Conservation (phyloP, 2,113 vertebrate species). For the Electrona antarctica region DNA sequence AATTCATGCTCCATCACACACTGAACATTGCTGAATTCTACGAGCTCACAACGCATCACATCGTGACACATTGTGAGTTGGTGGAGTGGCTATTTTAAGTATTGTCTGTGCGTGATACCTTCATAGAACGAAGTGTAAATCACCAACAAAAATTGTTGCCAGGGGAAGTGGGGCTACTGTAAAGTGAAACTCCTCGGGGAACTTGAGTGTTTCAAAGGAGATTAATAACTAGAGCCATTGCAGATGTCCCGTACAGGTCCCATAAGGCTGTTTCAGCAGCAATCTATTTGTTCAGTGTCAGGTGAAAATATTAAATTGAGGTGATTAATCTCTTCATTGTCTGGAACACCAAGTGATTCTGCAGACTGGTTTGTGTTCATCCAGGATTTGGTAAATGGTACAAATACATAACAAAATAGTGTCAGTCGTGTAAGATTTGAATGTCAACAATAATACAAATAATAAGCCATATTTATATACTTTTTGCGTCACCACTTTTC, state of each 20-base stretch:
- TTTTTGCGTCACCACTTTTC: too few species aligned
- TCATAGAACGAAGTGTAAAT: too few species aligned
- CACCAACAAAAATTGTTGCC: slow-evolving; percentile 26
- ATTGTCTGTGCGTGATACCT: too few species aligned
- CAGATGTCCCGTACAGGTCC: slow-evolving; percentile 60
- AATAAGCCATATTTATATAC: too few species aligned
- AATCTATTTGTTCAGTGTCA: slow-evolving; percentile 69
- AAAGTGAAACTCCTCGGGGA: slow-evolving; percentile 42
- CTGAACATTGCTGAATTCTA: too few species aligned
- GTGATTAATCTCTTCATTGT: slow-evolving; percentile 67
- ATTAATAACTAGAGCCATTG: slow-evolving; percentile 65
- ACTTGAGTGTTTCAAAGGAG: slow-evolving; percentile 58
- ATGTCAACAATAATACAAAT: too few species aligned
- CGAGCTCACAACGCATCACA: too few species aligned
- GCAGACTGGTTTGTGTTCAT: slow-evolving; percentile 20
- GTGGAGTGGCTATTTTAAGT: too few species aligned
- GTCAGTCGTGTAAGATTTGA: slow-evolving; percentile 9
- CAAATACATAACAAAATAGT: slow-evolving; percentile 21
- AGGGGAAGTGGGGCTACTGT: slow-evolving; percentile 22
- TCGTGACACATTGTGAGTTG: too few species aligned
- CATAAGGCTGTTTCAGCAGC: slow-evolving; percentile 59
- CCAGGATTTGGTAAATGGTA: slow-evolving; percentile 1
- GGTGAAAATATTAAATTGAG: slow-evolving; percentile 63
- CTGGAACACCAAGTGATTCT: slow-evolving; percentile 38
- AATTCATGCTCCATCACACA: too few species aligned